Evolutionary conservation across 2,113 vertebrate genomes (phyloP), one percentile per base, ranked within the genome.

Genomic region (Solea senegalensis): DNA sequence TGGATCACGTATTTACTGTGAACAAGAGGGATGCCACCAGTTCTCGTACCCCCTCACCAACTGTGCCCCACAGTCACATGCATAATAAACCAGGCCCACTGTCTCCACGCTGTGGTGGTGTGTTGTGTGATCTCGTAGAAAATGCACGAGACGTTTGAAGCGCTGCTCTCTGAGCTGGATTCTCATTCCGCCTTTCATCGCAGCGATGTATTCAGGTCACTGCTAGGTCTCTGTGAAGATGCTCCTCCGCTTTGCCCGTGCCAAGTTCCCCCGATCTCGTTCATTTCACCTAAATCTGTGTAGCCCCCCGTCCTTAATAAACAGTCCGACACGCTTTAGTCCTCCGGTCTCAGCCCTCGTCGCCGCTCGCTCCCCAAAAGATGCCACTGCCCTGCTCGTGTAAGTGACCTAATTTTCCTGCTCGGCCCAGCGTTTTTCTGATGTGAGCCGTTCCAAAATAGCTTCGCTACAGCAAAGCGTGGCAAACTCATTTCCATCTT

Each of bases 341-440:
- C 71, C 75, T 87, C 78, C 59, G 78, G 86, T 80, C 82, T 89
- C 65, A 76, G 64, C 67, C 69, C 72, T 60, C 43, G 9, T 59
- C n/a, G 62, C 59, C 13, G 54, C 78, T 84, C 52, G 72, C 39
- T 13, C 56, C 70, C 73, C 44, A 26, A 72, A 78, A 80, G 74
- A 80, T 86, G 84, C 76, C 77, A 65, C 81, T 85, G 89, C 83
- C 90, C 83, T 66, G 78, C 83, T 91, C 84, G 41, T 88, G 89
- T 88, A 89, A 89, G 85, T 93, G 92, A 93, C 93, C 93, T 91
- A 90, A 83, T 94, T 94, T 90, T 88, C 81, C 76, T 84, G 89
- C 86, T 74, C 88, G 79, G 81, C 90, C 90, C 90, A 86, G 82
- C 84, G 49, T 88, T 91, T 91, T 92, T 88, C 84, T 71, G 80